A percentile compares a stretch with the other conserved stretches of the same genome.
These are phyloP conservation scores for Xiphophorus maculatus DNA, from an alignment of 2,113 vertebrate genomes.

Conservation along the genomic window DNA sequence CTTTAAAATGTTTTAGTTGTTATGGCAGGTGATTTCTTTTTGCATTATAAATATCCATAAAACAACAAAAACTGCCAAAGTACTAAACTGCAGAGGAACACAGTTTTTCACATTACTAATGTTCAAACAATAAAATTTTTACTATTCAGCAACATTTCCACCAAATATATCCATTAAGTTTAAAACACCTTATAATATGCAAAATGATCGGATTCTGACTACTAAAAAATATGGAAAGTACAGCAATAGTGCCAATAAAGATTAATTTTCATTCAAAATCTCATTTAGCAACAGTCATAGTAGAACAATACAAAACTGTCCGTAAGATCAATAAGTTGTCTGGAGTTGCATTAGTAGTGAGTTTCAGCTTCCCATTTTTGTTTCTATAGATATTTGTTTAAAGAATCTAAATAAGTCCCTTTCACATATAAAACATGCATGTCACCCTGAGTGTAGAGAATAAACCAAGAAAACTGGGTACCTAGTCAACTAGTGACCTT, in stretches of 20 bases:
- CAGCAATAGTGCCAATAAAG: background rate
- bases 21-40: no score
- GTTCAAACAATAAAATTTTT: background rate
- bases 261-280: background rate
- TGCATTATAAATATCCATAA: background rate
- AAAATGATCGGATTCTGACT: background rate
- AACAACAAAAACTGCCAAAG: background rate
- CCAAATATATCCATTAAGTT: background rate
- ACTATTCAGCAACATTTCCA: background rate
- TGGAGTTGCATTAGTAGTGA: background rate
- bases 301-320: background rate
- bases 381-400: background rate
- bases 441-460: no score
- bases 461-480: no score
- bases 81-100: background rate
- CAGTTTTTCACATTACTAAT: background rate
- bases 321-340: background rate
- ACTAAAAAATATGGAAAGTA: background rate
- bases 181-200: background rate
- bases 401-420: no score
- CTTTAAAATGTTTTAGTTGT: no score
- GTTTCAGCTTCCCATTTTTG: background rate
- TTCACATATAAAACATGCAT: no score
- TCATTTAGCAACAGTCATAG: background rate
- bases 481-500: no score